Conservation (phyloP, 92 coral and sea anemone species). For the Palythoa grandiflora region DNA sequence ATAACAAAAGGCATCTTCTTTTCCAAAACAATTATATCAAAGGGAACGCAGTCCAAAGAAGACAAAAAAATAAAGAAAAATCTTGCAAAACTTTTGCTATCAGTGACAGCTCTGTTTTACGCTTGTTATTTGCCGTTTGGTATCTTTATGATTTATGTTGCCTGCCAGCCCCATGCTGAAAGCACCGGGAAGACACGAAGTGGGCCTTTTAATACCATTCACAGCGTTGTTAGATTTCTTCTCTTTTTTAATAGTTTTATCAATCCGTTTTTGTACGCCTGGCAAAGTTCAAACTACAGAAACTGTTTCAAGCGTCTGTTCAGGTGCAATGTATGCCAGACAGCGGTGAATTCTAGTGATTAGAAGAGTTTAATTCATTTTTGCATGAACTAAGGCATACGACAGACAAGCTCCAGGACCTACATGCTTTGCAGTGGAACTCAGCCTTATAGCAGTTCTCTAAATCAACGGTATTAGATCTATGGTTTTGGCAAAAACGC, state of each 20-base stretch:
- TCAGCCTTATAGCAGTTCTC: too few species aligned
- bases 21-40: constrained; percentile 56
- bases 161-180: neutral
- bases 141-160: constrained; percentile 40
- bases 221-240: constrained; percentile 49
- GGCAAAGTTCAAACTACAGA: constrained; percentile 65
- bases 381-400: too few species aligned
- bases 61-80: constrained; percentile 58
- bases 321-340: neutral
- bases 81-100: constrained; percentile 57
- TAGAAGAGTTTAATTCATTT: too few species aligned
- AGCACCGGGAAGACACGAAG: neutral
- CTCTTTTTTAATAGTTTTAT: constrained; percentile 60
- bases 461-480: too few species aligned
- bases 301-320: constrained; percentile 35
- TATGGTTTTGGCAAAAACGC: too few species aligned
- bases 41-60: neutral
- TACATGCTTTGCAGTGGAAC: too few species aligned
- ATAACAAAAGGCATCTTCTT: constrained; percentile 61
- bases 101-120: constrained; percentile 56
- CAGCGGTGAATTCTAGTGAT: neutral
- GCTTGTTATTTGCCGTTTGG: constrained; percentile 63
- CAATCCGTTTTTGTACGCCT: constrained; percentile 63
- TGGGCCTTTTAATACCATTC: constrained; percentile 19
- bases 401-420: too few species aligned